These are phyloP conservation scores for Agrochola lota DNA, from an alignment of 2,888 invertebrate genomes.

Conservation along the genomic window DNA sequence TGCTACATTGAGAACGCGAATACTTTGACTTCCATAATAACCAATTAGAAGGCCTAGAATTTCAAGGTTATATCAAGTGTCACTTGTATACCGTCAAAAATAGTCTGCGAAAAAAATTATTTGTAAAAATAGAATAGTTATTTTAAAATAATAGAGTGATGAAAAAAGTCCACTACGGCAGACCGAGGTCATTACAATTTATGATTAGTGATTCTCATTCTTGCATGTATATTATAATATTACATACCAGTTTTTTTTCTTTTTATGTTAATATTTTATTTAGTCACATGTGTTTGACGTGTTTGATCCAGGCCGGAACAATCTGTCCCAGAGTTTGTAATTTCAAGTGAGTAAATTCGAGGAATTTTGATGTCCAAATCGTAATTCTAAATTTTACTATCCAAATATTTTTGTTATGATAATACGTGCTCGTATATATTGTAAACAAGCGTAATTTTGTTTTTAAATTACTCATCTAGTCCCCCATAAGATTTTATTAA, in stretches of 20 bases:
- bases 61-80: conserved; percentile 15
- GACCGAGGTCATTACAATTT: conserved; percentile 31
- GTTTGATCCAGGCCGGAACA: conserved; percentile 1
- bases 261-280: conserved; percentile 17
- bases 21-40: conserved; percentile 13
- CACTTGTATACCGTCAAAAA: conserved; percentile 19
- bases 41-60: conserved; percentile 31
- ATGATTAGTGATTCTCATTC: conserved; percentile 9
- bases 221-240: conserved; percentile 38
- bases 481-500: conserved; percentile 66
- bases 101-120: conserved; percentile 31
- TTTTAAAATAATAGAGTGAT: conserved; percentile 34
- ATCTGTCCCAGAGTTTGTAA: conserved; percentile 8
- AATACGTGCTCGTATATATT: conserved; percentile 45
- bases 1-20: conserved; percentile 35
- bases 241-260: conserved; percentile 17
- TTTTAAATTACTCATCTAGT: conserved; percentile 68
- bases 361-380: conserved; percentile 26
- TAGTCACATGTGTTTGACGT: conserved; percentile 4
- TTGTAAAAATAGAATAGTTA: conserved; percentile 42
- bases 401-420: conserved; percentile 56
- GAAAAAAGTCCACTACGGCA: conserved; percentile 27
- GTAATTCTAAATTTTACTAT: conserved; percentile 49
- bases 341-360: conserved; percentile 31
- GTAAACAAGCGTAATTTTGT: conserved; percentile 56